Conservation (phyloP, 2,797 vertebrate species). For the Champsocephalus esox region DNA sequence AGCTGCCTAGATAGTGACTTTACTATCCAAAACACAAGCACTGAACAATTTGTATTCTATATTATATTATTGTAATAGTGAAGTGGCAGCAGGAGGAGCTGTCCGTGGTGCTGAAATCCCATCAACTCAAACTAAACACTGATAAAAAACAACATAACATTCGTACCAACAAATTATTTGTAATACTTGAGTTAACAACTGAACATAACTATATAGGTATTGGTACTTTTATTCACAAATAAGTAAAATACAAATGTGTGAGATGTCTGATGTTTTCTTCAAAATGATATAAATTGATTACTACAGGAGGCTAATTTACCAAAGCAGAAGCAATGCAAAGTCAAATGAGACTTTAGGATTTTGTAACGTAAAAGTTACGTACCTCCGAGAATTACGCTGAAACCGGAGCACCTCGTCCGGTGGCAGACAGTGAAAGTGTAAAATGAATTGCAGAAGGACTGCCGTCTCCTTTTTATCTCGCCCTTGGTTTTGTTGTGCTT, state of each 20-base stretch:
- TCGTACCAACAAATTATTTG: neutral
- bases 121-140: neutral
- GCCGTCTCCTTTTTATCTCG: neutral
- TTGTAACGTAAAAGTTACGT: conserved; percentile 33
- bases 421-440: neutral
- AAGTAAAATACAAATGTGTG: neutral
- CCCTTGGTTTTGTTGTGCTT: conserved; percentile 65
- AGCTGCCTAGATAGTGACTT: neutral
- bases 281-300: neutral
- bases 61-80: neutral
- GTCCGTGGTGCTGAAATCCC: conserved; percentile 78
- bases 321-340: neutral
- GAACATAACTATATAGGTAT: neutral
- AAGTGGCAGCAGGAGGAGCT: conserved; percentile 42
- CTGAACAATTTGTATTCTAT: neutral
- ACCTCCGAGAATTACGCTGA: conserved; percentile 63
- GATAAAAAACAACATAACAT: neutral
- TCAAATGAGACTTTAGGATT: neutral
- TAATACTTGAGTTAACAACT: neutral
- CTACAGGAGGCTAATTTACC: too few species aligned
- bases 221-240: neutral
- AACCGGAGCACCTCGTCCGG: conserved; percentile 15
- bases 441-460: neutral
- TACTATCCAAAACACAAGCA: neutral
- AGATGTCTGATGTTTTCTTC: neutral